Evolutionary conservation across 2,888 invertebrate species (phyloP).

Genomic region (Asteroscopus sphinx): DNA sequence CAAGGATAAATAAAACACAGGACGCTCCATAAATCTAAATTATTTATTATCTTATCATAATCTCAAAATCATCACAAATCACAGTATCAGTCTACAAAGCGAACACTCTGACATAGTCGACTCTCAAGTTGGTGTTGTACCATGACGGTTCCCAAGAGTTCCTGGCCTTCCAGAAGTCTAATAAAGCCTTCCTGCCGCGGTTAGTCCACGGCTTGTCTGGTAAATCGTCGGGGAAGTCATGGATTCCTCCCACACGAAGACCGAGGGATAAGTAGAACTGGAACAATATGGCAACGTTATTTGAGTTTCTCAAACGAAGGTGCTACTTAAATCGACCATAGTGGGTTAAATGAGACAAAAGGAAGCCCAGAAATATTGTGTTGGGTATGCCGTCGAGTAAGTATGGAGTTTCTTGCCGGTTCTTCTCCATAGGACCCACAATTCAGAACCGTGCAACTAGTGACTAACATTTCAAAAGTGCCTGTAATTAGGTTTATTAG

Average conservation of each 20-base stretch:
- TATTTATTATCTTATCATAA: constrained; percentile 20
- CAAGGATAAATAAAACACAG: neutral
- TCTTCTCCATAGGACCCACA: too few species aligned
- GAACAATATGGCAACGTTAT: constrained; percentile 11
- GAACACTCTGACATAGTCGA: constrained; percentile 91
- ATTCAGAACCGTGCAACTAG: too few species aligned
- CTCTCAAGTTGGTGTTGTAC: constrained; percentile 88
- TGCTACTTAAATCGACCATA: too few species aligned
- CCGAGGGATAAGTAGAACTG: constrained; percentile 94
- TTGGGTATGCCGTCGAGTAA: too few species aligned
- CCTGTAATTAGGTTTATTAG: too few species aligned
- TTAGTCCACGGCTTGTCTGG: constrained; percentile 94
- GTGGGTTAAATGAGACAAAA: too few species aligned
- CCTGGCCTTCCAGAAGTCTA: constrained; percentile 91
- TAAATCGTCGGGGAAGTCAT: constrained; percentile 91
- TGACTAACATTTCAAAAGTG: too few species aligned
- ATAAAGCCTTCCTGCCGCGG: constrained; percentile 90
- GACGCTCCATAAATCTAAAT: neutral
- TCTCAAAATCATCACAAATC: constrained; percentile 40
- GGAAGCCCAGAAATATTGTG: too few species aligned
- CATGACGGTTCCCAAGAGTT: constrained; percentile 91
- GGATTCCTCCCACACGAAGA: constrained; percentile 93
- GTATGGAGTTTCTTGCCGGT: too few species aligned
- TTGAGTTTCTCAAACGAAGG: neutral
- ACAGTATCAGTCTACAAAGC: constrained; percentile 64